phyloP scores from a whole-genome alignment of 2,888 invertebrate genomes.

The Catocala fraxini region DNA sequence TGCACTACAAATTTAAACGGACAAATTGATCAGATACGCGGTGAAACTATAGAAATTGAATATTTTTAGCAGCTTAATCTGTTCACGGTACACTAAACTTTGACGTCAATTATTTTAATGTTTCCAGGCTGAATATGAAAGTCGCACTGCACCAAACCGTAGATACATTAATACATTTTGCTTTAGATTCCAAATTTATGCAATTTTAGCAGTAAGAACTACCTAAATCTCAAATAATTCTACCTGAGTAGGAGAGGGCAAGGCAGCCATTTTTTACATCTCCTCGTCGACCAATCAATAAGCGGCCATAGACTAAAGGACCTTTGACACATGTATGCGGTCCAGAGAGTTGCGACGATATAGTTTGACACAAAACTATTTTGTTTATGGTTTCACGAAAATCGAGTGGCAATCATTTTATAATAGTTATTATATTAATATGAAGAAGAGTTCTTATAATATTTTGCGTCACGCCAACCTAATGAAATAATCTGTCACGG shows the following conservation, averaged over 20 bases:
- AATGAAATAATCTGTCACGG: too few species aligned
- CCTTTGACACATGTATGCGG: slow-evolving; percentile 64
- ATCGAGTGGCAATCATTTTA: too few species aligned
- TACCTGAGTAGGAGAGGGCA: slow-evolving; percentile 96
- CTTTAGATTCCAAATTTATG: slow-evolving; percentile 35
- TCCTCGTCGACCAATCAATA: slow-evolving; percentile 88
- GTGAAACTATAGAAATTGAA: slow-evolving; percentile 59
- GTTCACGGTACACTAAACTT: slow-evolving; percentile 73
- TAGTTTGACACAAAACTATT: not conserved
- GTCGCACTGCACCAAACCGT: slow-evolving; percentile 58
- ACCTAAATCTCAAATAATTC: slow-evolving; percentile 74
- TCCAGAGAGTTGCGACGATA: slow-evolving; percentile 13
- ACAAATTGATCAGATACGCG: slow-evolving; percentile 45
- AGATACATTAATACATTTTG: slow-evolving; percentile 55
- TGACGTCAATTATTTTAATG: slow-evolving; percentile 58
- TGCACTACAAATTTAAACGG: slow-evolving; percentile 55
- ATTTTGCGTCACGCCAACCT: too few species aligned
- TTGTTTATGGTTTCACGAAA: not conserved
- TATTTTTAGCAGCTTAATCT: slow-evolving; percentile 61
- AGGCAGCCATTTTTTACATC: slow-evolving; percentile 93
- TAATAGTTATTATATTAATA: too few species aligned
- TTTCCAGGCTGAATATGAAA: slow-evolving; percentile 42
- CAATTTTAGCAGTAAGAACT: slow-evolving; percentile 55
- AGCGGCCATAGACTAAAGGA: slow-evolving; percentile 75
- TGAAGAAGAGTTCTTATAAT: too few species aligned